A percentile compares a stretch with the other conserved stretches of the same genome.
Evolutionary conservation across 2,113 vertebrate species (phyloP).

Genomic region (Melanerpes aurifrons): DNA sequence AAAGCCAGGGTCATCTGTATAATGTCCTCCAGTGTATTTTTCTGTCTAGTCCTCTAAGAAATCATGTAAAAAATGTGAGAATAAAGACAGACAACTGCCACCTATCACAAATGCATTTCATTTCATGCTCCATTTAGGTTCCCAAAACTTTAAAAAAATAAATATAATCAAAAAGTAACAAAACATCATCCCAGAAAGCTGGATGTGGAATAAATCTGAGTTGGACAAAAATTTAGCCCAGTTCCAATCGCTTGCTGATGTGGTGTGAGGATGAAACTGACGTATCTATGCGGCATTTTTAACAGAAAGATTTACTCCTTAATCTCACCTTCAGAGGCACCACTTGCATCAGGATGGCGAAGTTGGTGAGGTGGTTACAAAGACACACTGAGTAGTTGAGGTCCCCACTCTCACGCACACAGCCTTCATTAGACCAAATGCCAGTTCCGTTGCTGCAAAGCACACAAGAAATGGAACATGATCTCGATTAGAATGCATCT

Average conservation of each 20-base stretch:
- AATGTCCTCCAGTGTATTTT: background rate
- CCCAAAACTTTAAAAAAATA: background rate
- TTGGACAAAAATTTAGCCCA: background rate
- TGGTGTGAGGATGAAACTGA: background rate
- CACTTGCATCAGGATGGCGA: conserved; percentile 98
- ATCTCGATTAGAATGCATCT: background rate
- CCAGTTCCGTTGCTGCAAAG: conserved; percentile 80
- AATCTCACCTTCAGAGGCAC: conserved; percentile 91
- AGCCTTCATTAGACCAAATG: conserved; percentile 91
- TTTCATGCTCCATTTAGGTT: background rate
- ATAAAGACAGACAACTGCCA: background rate
- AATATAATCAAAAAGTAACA: background rate
- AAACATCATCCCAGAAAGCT: background rate
- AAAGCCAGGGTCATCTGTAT: background rate
- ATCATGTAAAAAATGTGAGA: background rate
- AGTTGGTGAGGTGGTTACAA: conserved; percentile 97
- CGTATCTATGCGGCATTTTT: background rate
- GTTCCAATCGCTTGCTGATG: background rate
- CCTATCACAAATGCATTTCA: background rate
- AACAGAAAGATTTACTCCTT: background rate
- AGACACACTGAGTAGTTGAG: conserved; percentile 87
- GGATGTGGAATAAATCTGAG: background rate
- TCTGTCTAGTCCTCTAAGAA: background rate
- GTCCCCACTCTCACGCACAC: conserved; percentile 83
- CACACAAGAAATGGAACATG: background rate